These are phyloP conservation scores for Columba guinea DNA, from an alignment of 2,797 vertebrate genomes.

Conservation along the genomic window DNA sequence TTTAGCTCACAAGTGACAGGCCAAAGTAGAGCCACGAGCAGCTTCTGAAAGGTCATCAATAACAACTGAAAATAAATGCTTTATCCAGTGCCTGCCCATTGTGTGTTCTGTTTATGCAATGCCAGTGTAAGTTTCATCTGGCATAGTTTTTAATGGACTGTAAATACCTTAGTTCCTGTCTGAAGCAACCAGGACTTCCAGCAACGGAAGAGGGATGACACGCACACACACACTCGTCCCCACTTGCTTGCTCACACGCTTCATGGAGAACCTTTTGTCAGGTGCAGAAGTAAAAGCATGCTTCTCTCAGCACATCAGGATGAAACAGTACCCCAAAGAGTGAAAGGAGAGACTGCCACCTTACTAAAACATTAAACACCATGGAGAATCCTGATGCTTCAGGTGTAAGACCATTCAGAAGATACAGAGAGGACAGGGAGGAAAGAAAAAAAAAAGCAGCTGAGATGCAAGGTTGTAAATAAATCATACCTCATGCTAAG, in stretches of 20 bases:
- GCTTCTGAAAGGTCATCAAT: conserved; percentile 72
- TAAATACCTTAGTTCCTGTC: conserved; percentile 5
- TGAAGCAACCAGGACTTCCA: conserved; percentile 1
- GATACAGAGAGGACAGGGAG: neutral
- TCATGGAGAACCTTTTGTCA: neutral
- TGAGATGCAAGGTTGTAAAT: conserved; percentile 18
- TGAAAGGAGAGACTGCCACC: conserved; percentile 46
- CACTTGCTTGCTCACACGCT: neutral
- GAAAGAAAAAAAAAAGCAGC: neutral
- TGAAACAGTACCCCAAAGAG: conserved; percentile 40
- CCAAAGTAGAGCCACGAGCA: conserved; percentile 66
- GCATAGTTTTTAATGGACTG: neutral
- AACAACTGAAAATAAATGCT: conserved; percentile 72
- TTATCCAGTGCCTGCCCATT: conserved; percentile 40
- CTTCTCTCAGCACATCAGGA: neutral
- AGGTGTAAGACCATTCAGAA: neutral
- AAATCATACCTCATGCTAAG: conserved; percentile 13
- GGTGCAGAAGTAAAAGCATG: neutral
- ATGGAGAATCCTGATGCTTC: neutral
- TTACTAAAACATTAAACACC: conserved; percentile 64
- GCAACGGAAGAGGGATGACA: neutral
- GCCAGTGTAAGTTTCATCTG: conserved; percentile 53
- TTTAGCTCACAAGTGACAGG: conserved; percentile 68
- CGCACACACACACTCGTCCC: neutral
- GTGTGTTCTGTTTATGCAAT: conserved; percentile 47